These are phyloP conservation scores for Drosophila maculinotata DNA, from an alignment of 2,888 invertebrate species.

Conservation along the genomic window DNA sequence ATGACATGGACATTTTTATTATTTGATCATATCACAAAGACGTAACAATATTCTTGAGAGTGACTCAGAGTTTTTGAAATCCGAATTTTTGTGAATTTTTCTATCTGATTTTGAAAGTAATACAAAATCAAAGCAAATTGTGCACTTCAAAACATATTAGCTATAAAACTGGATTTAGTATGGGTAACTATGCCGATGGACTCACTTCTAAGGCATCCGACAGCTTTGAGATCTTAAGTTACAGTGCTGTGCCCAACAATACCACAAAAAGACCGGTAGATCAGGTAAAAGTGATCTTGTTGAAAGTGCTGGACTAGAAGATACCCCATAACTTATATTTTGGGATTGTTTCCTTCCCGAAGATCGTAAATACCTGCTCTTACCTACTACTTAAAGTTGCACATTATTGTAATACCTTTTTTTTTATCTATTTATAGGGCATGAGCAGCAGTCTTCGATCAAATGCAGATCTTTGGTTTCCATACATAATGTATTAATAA, in stretches of 20 bases:
- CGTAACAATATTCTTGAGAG: no score
- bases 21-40: no score
- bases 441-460: neutral
- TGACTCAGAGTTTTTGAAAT: slow-evolving; percentile 7
- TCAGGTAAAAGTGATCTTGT: neutral
- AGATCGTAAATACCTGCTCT: no score
- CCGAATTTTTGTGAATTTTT: no score
- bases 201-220: slow-evolving; percentile 48
- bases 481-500: neutral
- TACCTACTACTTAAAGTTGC: no score
- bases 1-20: neutral
- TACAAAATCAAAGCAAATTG: neutral
- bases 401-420: no score
- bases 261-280: slow-evolving; percentile 8
- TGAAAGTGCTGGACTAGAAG: neutral
- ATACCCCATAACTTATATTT: neutral
- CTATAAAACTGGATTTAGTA: neutral
- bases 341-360: no score
- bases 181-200: slow-evolving; percentile 10
- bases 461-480: neutral
- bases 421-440: no score
- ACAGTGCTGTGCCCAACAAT: slow-evolving; percentile 7
- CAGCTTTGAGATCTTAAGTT: slow-evolving; percentile 25
- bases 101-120: neutral
- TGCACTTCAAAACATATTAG: slow-evolving; percentile 2